These are phyloP conservation scores for Bagarius yarrelli DNA, from an alignment of 2,113 vertebrate genomes.

Conservation along the genomic window DNA sequence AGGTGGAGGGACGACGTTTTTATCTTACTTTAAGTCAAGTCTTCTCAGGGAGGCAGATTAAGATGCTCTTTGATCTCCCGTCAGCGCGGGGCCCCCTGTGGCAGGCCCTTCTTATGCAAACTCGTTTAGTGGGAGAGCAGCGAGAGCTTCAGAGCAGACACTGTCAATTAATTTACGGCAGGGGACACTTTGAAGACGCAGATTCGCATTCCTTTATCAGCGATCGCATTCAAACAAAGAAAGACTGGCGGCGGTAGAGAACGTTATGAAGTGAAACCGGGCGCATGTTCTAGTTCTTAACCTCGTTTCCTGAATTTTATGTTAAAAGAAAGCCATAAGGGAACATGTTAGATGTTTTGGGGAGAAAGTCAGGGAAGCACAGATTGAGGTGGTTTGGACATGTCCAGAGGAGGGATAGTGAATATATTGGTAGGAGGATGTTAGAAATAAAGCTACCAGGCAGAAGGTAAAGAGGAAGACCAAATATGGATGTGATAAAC, in stretches of 20 bases:
- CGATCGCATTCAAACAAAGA: conserved; percentile 39
- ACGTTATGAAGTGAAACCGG: not conserved
- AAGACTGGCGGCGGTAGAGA: conserved; percentile 34
- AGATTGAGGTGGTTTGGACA: too few relatives aligned
- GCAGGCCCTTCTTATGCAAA: conserved; percentile 69
- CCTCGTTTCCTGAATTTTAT: too few relatives aligned
- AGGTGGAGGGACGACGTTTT: conserved; percentile 65
- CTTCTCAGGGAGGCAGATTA: conserved; percentile 68
- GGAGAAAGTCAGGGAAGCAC: too few relatives aligned
- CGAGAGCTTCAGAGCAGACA: conserved; percentile 21
- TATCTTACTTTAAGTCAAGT: conserved; percentile 52
- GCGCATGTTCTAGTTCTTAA: too few relatives aligned
- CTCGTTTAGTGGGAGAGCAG: conserved; percentile 25
- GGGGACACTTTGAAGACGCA: conserved; percentile 43
- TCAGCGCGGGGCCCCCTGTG: conserved; percentile 64
- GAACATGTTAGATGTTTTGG: too few relatives aligned
- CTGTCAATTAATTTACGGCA: conserved; percentile 49
- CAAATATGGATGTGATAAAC: too few relatives aligned
- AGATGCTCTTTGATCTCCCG: conserved; percentile 68
- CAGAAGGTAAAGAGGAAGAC: too few relatives aligned
- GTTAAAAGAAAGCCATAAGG: too few relatives aligned
- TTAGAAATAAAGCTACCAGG: too few relatives aligned
- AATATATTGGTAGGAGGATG: too few relatives aligned
- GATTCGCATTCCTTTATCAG: conserved; percentile 44
- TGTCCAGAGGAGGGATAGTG: too few relatives aligned